phyloP scores from a whole-genome alignment of 2,888 invertebrate species.

The Sphaerophoria taeniata region DNA sequence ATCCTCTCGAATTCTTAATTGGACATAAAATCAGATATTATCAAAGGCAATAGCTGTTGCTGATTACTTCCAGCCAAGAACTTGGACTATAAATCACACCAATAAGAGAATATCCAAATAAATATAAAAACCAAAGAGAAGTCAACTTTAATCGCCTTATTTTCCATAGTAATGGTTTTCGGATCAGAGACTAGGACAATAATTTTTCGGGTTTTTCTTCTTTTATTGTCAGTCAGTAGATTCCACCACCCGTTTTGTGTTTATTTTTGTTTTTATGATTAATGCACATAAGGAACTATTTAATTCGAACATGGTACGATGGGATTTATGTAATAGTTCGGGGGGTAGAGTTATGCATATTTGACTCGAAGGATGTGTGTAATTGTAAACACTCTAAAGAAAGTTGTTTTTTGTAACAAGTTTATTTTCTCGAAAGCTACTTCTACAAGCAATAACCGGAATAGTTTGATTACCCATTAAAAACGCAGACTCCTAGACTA shows the following conservation, averaged over 20 bases:
- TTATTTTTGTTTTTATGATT: constrained; percentile 39
- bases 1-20: constrained; percentile 64
- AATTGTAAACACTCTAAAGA: too few species aligned
- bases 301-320: constrained; percentile 7
- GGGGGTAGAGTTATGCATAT: background rate
- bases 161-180: constrained; percentile 7
- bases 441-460: too few species aligned
- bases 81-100: constrained; percentile 30
- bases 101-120: background rate
- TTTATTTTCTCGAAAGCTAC: too few species aligned
- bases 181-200: constrained; percentile 25
- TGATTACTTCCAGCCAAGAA: constrained; percentile 12
- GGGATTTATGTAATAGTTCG: background rate
- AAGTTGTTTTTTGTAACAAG: too few species aligned
- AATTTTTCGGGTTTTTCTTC: background rate
- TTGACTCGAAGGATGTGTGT: too few species aligned
- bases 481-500: background rate
- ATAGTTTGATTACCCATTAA: too few species aligned
- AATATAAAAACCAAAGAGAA: background rate
- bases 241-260: background rate
- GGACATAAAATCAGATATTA: constrained; percentile 52
- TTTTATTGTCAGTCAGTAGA: background rate
- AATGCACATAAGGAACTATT: constrained; percentile 24
- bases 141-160: constrained; percentile 16
- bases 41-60: constrained; percentile 10